A percentile compares a stretch with the other conserved stretches of the same genome.
phyloP scores from a whole-genome alignment of 2,888 invertebrate genomes.

The Ypsolopha sequella region DNA sequence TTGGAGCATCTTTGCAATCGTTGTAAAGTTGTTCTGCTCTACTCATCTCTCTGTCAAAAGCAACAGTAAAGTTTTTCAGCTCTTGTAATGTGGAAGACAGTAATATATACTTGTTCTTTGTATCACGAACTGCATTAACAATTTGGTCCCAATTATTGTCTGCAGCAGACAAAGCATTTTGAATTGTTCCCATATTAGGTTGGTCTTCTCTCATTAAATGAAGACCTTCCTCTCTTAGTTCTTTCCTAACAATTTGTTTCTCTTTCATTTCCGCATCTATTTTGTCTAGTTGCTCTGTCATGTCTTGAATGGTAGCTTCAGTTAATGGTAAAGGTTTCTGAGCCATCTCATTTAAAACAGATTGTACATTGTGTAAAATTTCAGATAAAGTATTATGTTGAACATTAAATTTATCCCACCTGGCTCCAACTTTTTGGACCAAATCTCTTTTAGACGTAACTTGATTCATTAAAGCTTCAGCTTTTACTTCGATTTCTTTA shows the following conservation, averaged over 20 bases:
- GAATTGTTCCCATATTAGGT: slow-evolving; percentile 82
- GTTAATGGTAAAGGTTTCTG: slow-evolving; percentile 56
- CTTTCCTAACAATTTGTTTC: slow-evolving; percentile 74
- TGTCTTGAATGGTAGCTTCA: slow-evolving; percentile 57
- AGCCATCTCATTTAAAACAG: slow-evolving; percentile 68
- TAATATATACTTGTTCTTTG: slow-evolving; percentile 79
- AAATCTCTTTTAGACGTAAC: slow-evolving; percentile 76
- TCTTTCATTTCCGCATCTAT: slow-evolving; percentile 69
- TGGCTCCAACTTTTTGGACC: slow-evolving; percentile 77
- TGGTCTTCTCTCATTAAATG: slow-evolving; percentile 86
- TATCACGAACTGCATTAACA: slow-evolving; percentile 79
- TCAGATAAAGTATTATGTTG: slow-evolving; percentile 78
- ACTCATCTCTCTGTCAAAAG: slow-evolving; percentile 77
- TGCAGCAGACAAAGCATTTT: slow-evolving; percentile 81
- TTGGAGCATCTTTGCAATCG: slow-evolving; percentile 75
- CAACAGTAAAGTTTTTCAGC: slow-evolving; percentile 79
- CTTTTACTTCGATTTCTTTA: slow-evolving; percentile 79
- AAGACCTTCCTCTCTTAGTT: slow-evolving; percentile 83
- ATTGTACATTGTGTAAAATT: slow-evolving; percentile 72
- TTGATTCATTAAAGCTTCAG: slow-evolving; percentile 75
- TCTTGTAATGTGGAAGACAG: slow-evolving; percentile 81
- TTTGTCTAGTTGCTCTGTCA: slow-evolving; percentile 63
- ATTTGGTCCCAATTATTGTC: slow-evolving; percentile 87
- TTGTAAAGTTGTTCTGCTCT: slow-evolving; percentile 77
- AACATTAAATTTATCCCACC: slow-evolving; percentile 83